These are phyloP conservation scores for Cuculus canorus DNA, from an alignment of 2,797 vertebrate species.

Conservation along the genomic window DNA sequence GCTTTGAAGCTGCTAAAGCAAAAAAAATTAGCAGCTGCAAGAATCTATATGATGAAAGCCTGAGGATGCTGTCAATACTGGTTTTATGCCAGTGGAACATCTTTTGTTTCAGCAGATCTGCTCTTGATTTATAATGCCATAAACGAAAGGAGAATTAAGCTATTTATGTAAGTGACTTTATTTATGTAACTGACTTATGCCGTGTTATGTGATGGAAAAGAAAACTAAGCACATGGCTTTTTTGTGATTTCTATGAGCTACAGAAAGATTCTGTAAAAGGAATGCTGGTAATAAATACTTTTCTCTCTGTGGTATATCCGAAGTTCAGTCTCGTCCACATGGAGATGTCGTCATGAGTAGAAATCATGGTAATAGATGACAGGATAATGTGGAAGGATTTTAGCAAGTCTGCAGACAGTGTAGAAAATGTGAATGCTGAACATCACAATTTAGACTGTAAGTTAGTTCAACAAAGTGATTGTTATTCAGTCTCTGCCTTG, in stretches of 20 bases:
- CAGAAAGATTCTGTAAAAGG: neutral
- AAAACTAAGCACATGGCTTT: neutral
- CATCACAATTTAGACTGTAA: slow-evolving; percentile 30
- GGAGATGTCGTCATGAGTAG: neutral
- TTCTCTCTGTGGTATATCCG: neutral
- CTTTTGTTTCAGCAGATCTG: slow-evolving; percentile 44
- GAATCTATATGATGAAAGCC: neutral
- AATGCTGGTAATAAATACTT: neutral
- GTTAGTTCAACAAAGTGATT: slow-evolving; percentile 60
- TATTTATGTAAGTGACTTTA: slow-evolving; percentile 70
- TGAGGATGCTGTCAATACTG: neutral
- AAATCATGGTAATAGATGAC: neutral
- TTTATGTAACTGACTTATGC: slow-evolving; percentile 65
- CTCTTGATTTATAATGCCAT: slow-evolving; percentile 56
- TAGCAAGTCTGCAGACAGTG: slow-evolving; percentile 35
- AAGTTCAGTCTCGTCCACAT: neutral
- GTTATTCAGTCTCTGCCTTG: slow-evolving; percentile 57
- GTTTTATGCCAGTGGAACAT: slow-evolving; percentile 10
- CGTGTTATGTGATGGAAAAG: slow-evolving; percentile 34
- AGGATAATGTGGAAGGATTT: neutral
- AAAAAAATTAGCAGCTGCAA: slow-evolving; percentile 9
- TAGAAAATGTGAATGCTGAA: slow-evolving; percentile 34
- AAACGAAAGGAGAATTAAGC: slow-evolving; percentile 63
- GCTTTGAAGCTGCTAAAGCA: neutral
- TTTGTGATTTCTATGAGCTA: neutral